phyloP scores from a whole-genome alignment of 2,113 vertebrate species.

The Petroica traversi region DNA sequence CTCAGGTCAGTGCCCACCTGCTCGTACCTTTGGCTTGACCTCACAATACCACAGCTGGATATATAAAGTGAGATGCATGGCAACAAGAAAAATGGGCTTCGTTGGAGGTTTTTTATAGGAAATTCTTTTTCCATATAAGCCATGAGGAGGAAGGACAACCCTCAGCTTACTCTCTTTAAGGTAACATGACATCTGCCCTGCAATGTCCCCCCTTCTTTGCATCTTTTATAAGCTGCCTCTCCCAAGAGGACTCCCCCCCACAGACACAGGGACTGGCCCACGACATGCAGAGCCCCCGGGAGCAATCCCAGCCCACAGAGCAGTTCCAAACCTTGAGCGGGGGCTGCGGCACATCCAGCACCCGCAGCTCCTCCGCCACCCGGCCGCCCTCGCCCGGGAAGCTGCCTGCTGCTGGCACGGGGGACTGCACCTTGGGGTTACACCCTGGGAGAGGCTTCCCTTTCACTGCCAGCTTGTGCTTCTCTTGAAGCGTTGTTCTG shows the following conservation, averaged over 20 bases:
- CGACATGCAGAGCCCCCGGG: rapidly evolving
- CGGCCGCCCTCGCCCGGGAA: not conserved
- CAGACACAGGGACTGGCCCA: not conserved
- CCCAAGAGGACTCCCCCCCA: not conserved
- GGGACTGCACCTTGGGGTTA: slow-evolving; percentile 3
- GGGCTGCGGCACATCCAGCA: not conserved
- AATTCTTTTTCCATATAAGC: not conserved
- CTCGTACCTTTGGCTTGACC: not conserved
- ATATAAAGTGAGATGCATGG: not conserved
- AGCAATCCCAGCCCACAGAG: not conserved
- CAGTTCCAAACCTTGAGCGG: slow-evolving; percentile 27
- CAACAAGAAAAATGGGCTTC: not conserved
- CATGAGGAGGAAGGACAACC: not conserved
- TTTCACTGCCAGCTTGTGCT: slow-evolving; percentile 53
- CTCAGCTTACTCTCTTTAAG: not conserved
- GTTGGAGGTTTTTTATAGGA: not conserved
- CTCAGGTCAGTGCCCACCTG: not conserved
- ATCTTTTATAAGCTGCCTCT: not conserved
- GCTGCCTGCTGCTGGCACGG: not conserved
- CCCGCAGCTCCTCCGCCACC: not conserved
- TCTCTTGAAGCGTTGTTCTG: slow-evolving; percentile 40
- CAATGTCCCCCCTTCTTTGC: not conserved
- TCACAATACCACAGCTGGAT: not conserved
- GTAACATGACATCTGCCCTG: not conserved
- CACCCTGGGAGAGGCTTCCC: slow-evolving; percentile 7